Evolutionary conservation across 2,797 vertebrate species (phyloP).

Genomic region (Acipenser oxyrinchus): DNA sequence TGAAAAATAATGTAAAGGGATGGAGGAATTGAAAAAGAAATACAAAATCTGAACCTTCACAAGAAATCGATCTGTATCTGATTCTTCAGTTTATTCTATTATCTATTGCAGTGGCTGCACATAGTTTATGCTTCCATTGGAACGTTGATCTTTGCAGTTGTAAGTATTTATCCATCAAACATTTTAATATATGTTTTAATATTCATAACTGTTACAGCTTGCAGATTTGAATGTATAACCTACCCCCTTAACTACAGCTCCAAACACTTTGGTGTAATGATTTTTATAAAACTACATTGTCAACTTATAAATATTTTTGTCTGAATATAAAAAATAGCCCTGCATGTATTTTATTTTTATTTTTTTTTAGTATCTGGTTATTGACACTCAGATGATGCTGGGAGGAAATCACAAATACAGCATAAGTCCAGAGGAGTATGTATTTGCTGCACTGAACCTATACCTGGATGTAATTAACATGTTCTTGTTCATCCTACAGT

Average conservation of each 20-base stretch:
- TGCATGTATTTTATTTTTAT: neutral
- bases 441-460: conserved; percentile 70
- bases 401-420: conserved; percentile 60
- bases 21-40: no score
- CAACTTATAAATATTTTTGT: no score
- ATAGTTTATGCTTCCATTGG: conserved; percentile 62
- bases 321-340: neutral
- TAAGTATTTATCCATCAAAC: conserved; percentile 43
- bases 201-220: no score
- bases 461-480: conserved; percentile 66
- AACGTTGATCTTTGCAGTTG: conserved; percentile 64
- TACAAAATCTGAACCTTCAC: no score
- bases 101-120: conserved; percentile 52
- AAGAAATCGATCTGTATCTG: no score
- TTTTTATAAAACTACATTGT: no score
- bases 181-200: no score
- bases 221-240: no score
- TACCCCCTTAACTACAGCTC: no score
- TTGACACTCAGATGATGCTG: conserved; percentile 68
- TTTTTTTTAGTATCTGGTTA: conserved; percentile 65
- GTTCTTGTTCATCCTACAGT: conserved; percentile 63
- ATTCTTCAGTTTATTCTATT: neutral
- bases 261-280: no score
- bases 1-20: no score
- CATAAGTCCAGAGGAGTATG: conserved; percentile 68